Evolutionary conservation across 2,797 vertebrate species (phyloP).

Genomic region (Threskiornis aethiopicus): DNA sequence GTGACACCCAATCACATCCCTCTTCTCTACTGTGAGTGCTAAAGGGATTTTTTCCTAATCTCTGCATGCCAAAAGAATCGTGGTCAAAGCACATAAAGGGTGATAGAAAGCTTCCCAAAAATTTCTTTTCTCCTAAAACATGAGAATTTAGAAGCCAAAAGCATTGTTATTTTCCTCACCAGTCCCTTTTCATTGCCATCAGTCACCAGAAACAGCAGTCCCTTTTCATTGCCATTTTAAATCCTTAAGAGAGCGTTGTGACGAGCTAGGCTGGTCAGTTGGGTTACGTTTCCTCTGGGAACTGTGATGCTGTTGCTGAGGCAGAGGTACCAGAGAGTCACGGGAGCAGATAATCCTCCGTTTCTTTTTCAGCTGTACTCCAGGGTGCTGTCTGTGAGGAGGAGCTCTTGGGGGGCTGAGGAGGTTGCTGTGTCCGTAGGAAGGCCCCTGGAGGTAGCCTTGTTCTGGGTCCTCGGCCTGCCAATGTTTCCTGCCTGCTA

Average conservation of each 20-base stretch:
- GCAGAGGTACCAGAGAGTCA: background rate
- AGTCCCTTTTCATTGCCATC: background rate
- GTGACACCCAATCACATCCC: background rate
- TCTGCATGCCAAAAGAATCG: background rate
- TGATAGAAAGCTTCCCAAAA: background rate
- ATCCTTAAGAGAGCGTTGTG: background rate
- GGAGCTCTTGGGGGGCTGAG: background rate
- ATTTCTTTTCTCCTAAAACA: background rate
- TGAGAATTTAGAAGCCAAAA: background rate
- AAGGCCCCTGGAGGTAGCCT: background rate
- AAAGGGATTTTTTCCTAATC: background rate
- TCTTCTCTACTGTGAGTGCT: background rate
- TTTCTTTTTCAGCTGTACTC: background rate
- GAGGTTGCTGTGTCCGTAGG: background rate
- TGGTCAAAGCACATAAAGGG: background rate
- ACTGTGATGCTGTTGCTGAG: background rate
- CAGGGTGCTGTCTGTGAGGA: background rate
- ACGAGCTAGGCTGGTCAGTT: background rate
- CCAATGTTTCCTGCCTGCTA: background rate
- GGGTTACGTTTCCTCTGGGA: background rate
- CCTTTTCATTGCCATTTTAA: background rate
- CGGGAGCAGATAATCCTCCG: background rate
- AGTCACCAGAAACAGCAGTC: background rate
- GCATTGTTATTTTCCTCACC: background rate
- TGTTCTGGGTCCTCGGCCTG: background rate